phyloP scores from a whole-genome alignment of 1,140 invertebrate species.

The Drosophila burlai region DNA sequence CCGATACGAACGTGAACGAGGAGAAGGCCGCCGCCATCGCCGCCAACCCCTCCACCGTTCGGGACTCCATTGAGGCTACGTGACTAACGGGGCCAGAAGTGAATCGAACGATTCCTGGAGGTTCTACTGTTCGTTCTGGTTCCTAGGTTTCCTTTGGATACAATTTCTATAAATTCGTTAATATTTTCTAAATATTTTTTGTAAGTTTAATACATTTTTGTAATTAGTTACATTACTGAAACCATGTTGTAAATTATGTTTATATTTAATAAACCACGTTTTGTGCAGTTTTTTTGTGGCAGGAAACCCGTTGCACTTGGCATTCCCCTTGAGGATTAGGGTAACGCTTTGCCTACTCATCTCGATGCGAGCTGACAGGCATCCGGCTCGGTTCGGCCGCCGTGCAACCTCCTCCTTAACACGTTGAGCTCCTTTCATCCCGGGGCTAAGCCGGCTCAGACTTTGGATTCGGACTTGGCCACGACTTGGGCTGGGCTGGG shows the following conservation, averaged over 20 bases:
- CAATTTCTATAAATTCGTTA: background rate
- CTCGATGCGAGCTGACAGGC: conserved; percentile 46
- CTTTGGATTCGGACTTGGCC: conserved; percentile 26
- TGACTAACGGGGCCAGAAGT: conserved; percentile 26
- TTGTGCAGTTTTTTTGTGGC: background rate
- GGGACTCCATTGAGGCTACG: conserved; percentile 35
- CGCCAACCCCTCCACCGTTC: background rate
- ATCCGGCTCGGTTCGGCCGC: background rate
- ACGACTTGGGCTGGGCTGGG: background rate
- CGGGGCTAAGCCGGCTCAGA: conserved; percentile 37
- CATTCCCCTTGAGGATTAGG: background rate
- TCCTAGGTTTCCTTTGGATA: background rate
- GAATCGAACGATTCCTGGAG: background rate
- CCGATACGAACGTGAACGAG: conserved; percentile 44
- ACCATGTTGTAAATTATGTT: background rate
- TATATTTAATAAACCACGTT: background rate
- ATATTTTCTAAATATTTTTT: background rate
- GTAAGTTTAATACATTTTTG: background rate
- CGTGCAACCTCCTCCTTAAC: conserved; percentile 12
- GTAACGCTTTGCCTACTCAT: background rate
- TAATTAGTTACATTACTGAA: background rate
- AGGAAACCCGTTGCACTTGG: background rate
- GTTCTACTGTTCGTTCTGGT: background rate
- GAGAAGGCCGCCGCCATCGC: conserved; percentile 2
- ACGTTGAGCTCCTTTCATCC: conserved; percentile 47